Evolutionary conservation across 23 tunicate genomes (phyloP), one percentile per base, ranked within the genome.

Genomic region (Clavelina lepadiformis): DNA sequence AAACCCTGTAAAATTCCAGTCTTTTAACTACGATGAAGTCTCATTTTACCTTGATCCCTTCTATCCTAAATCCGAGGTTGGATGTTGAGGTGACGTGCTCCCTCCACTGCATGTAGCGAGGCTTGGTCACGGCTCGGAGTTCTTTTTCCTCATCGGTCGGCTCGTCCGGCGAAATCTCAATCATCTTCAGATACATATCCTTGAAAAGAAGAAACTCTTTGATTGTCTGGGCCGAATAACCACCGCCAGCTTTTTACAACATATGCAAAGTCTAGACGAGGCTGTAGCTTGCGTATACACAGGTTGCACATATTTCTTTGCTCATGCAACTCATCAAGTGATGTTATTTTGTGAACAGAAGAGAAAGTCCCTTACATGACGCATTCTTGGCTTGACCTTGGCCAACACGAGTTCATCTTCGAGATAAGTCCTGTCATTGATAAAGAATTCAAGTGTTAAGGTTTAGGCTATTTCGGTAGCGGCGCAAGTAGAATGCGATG

Each of bases 31-130:
- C n/a, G n/a, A n/a, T n/a, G n/a, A n/a, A n/a, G n/a, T n/a, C n/a
- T n/a, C n/a, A n/a, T n/a, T n/a, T n/a, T 28, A 83, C 92, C 83
- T 89, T 89, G 34, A 91, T 77, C 36, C 98, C 98, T 67, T 91
- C 98, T 31, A 91, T 91, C 26, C 98, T 59, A 73, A 91, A 91
- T 3, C 98, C 98, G 33, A 82, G 82, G 67, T 71, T 83, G 27
- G 98, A 91, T 1, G 98, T 76, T 15, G 92, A 77, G 56, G 86
- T 82, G 68, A 91, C 85, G 47, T 78, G 79, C 46, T 91, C 98
- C 47, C 98, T 54, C 92, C 91, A 91, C 75, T 83, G 98, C 91
- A 91, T 82, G 51, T 91, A 91, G 33, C 98, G 62, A 5, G 98
- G 92, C 52, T 91, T 91, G 26, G 92, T 91, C 36, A 91, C 98